Percentiles rank a stretch among this genome's conserved stretches.
Evolutionary conservation across 2,113 vertebrate genomes (phyloP).

Genomic region (Caretta caretta): DNA sequence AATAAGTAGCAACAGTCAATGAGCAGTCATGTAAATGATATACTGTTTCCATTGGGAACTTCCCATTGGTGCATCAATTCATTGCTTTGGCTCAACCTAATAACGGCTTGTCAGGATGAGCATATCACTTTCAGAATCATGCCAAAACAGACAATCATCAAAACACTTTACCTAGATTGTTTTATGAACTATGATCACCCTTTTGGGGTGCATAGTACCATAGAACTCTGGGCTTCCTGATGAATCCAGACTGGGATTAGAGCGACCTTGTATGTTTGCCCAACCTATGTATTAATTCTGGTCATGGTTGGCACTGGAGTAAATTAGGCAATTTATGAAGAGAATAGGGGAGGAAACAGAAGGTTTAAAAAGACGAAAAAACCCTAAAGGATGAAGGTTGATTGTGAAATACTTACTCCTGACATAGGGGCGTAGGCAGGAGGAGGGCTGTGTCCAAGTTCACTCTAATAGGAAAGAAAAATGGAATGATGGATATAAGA

Average conservation of each 20-base stretch:
- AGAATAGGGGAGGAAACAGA: constrained; percentile 43
- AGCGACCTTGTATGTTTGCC: neutral
- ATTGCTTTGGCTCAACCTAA: neutral
- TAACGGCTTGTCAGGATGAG: neutral
- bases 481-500: constrained; percentile 85
- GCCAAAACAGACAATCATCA: constrained; percentile 4
- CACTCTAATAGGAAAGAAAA: constrained; percentile 87
- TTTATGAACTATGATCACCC: constrained; percentile 13
- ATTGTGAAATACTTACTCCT: constrained; percentile 84
- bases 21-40: neutral
- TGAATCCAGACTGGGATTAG: neutral
- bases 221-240: neutral
- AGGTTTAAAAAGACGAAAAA: constrained; percentile 36
- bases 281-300: neutral
- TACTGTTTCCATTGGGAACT: neutral
- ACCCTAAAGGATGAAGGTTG: constrained; percentile 73
- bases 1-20: neutral
- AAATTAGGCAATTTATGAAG: constrained; percentile 26
- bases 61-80: neutral
- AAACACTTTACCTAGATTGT: neutral
- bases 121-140: neutral
- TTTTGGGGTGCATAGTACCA: neutral
- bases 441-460: constrained; percentile 89
- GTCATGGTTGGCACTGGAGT: constrained; percentile 46
- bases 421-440: constrained; percentile 86